These are phyloP conservation scores for Heteromyza rotundicornis DNA, from an alignment of 2,888 invertebrate species.

Conservation along the genomic window DNA sequence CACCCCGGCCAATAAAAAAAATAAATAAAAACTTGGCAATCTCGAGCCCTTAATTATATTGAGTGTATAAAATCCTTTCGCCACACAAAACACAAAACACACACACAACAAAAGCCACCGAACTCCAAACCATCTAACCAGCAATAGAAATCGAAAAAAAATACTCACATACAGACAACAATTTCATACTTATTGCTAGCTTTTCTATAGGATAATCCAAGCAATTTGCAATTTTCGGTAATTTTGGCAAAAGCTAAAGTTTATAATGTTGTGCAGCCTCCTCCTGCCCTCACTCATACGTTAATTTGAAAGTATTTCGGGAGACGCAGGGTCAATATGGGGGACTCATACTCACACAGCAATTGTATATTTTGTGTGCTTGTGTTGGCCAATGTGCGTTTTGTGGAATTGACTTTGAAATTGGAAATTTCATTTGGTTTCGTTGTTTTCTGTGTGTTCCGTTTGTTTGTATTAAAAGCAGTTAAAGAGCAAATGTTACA, in stretches of 20 bases:
- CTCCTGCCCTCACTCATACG: no score
- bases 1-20: not conserved
- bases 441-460: no score
- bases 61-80: slow-evolving; percentile 57
- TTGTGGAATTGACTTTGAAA: not conserved
- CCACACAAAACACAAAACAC: slow-evolving; percentile 52
- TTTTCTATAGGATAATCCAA: slow-evolving; percentile 42
- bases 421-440: not conserved
- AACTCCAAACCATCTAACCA: not conserved
- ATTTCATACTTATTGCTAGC: not conserved
- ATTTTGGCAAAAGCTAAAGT: slow-evolving; percentile 53
- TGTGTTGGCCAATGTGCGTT: no score
- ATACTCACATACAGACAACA: not conserved
- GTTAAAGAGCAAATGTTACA: slow-evolving; percentile 24
- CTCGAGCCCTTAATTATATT: slow-evolving; percentile 57
- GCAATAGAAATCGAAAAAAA: slow-evolving; percentile 5
- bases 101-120: slow-evolving; percentile 15
- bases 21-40: slow-evolving; percentile 37
- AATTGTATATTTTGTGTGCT: no score
- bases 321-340: no score
- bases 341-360: no score
- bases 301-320: slow-evolving; percentile 29
- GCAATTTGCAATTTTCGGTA: slow-evolving; percentile 60
- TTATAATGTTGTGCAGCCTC: no score
- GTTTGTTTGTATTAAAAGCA: not conserved